A percentile compares a stretch with the other conserved stretches of the same genome.
phyloP scores from a whole-genome alignment of 2,797 vertebrate species.

The Prionace glauca region DNA sequence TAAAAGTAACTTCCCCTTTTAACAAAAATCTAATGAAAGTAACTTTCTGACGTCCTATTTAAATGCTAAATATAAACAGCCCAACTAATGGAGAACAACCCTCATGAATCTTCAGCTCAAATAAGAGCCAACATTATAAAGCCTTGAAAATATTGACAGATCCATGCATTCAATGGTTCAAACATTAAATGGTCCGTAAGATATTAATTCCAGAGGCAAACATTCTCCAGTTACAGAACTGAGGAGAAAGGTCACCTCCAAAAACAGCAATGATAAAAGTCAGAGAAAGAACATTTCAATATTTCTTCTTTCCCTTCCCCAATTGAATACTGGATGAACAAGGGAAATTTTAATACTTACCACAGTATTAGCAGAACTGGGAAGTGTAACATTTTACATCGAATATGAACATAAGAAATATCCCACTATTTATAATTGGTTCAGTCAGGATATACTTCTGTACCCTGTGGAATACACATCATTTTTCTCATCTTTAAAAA shows the following conservation, averaged over 20 bases:
- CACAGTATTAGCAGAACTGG: background rate
- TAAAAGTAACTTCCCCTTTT: background rate
- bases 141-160: background rate
- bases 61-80: background rate
- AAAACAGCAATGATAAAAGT: background rate
- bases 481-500: slow-evolving; percentile 5
- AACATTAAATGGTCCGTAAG: background rate
- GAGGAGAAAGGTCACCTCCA: background rate
- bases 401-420: background rate
- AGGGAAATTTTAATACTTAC: background rate
- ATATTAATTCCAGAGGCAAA: background rate
- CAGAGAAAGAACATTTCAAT: background rate
- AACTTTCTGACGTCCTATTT: background rate
- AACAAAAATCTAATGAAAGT: background rate
- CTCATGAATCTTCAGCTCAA: background rate
- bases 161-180: background rate
- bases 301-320: too few species aligned
- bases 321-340: background rate
- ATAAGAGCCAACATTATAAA: background rate
- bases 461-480: background rate
- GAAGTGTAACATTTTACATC: background rate
- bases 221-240: background rate
- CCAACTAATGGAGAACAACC: background rate
- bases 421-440: background rate
- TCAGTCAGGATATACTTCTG: background rate